phyloP scores from a whole-genome alignment of 2,888 invertebrate genomes.

The Caenorhabditis uteleia region DNA sequence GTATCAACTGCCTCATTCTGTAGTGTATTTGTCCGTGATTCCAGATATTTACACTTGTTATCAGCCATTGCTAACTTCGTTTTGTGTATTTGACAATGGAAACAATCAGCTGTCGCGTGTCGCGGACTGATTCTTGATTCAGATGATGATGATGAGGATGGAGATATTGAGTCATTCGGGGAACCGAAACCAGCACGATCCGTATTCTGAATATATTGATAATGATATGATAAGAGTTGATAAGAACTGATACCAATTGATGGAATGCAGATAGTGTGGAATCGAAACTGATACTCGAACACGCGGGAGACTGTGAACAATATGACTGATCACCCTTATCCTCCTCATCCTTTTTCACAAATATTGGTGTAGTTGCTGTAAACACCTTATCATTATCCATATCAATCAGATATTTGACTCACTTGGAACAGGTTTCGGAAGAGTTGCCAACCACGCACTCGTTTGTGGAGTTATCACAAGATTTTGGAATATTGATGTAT shows the following conservation, averaged over 20 bases:
- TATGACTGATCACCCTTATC: not conserved
- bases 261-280: constrained; percentile 18
- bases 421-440: constrained; percentile 49
- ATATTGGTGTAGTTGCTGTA: constrained; percentile 26
- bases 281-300: constrained; percentile 26
- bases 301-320: constrained; percentile 20
- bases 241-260: constrained; percentile 2
- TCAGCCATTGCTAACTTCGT: constrained; percentile 36
- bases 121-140: constrained; percentile 15
- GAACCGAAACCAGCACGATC: constrained; percentile 16
- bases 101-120: constrained; percentile 23
- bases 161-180: constrained; percentile 6
- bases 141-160: constrained; percentile 15
- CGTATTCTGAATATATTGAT: not conserved
- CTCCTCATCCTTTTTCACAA: constrained; percentile 2
- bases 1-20: constrained; percentile 38
- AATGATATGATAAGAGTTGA: not conserved
- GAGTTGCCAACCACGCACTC: constrained; percentile 22
- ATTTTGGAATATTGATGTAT: too few relatives aligned
- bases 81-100: constrained; percentile 46
- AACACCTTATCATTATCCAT: not conserved
- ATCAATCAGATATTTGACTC: not conserved
- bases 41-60: constrained; percentile 36
- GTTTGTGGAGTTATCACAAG: constrained; percentile 2
- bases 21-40: constrained; percentile 24